These are phyloP conservation scores for Pediacus dermestoides DNA, from an alignment of 2,888 invertebrate genomes.

Conservation along the genomic window DNA sequence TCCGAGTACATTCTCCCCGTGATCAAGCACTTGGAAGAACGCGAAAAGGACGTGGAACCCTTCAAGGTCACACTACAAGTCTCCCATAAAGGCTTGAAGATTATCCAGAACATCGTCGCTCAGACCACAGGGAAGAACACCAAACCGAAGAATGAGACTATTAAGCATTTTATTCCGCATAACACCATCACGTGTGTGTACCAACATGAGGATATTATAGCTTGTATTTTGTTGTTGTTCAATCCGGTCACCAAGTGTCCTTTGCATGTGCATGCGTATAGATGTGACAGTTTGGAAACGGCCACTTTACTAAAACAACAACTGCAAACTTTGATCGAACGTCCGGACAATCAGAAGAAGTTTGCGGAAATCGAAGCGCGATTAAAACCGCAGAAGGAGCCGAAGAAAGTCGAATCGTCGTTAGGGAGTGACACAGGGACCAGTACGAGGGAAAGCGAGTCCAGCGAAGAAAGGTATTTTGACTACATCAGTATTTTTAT, in stretches of 20 bases:
- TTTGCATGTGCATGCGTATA: conserved; percentile 91
- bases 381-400: conserved; percentile 54
- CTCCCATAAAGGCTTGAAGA: conserved; percentile 90
- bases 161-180: conserved; percentile 92
- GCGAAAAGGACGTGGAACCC: conserved; percentile 81
- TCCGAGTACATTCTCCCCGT: conserved; percentile 83
- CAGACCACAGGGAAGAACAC: conserved; percentile 37
- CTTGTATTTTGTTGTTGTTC: conserved; percentile 86
- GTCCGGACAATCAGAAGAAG: conserved; percentile 83
- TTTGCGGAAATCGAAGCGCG: conserved; percentile 75
- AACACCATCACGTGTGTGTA: conserved; percentile 89
- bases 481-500: too few relatives aligned
- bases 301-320: conserved; percentile 84
- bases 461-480: conserved; percentile 64
- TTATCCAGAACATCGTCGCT: conserved; percentile 69
- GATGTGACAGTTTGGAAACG: conserved; percentile 92
- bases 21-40: conserved; percentile 76
- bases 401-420: conserved; percentile 70
- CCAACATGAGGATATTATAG: conserved; percentile 89
- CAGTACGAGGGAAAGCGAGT: conserved; percentile 66
- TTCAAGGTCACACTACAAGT: conserved; percentile 89
- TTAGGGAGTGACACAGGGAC: conserved; percentile 69
- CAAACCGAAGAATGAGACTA: conserved; percentile 58
- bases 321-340: conserved; percentile 74
- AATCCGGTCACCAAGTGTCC: conserved; percentile 94